A percentile compares a stretch with the other conserved stretches of the same genome.
Evolutionary conservation across 2,113 vertebrate genomes (phyloP).

Genomic region (Mystacornis crossleyi): DNA sequence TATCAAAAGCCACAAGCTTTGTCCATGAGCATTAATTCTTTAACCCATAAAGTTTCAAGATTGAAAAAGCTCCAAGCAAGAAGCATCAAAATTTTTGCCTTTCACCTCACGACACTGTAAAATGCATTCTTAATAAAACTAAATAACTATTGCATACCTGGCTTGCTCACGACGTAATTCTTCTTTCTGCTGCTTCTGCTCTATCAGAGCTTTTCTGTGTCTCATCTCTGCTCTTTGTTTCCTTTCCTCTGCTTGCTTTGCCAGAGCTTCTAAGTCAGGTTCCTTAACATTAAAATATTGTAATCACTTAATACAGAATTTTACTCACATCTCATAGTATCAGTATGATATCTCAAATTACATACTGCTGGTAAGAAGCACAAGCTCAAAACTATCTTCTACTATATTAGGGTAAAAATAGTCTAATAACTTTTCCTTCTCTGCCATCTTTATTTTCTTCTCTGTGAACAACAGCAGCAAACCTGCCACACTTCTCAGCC

Average conservation of each 20-base stretch:
- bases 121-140: neutral
- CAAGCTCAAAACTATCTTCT: neutral
- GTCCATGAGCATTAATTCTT: neutral
- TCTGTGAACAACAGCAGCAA: neutral
- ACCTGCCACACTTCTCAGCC: neutral
- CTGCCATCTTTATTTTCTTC: neutral
- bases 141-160: constrained; percentile 69
- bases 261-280: constrained; percentile 79
- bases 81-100: neutral
- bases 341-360: neutral
- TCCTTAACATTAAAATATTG: constrained; percentile 69
- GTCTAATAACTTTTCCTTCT: neutral
- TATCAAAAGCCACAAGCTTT: neutral
- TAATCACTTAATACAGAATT: neutral
- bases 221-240: constrained; percentile 83
- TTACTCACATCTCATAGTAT: neutral
- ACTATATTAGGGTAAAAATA: neutral
- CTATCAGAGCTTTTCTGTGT: constrained; percentile 84
- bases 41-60: neutral
- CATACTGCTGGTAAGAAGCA: neutral
- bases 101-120: neutral
- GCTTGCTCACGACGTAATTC: constrained; percentile 72
- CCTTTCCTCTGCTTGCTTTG: constrained; percentile 78
- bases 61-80: neutral
- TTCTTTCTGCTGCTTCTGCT: constrained; percentile 83